phyloP scores from a whole-genome alignment of 2,797 vertebrate genomes.

The Pseudochromis fuscus region DNA sequence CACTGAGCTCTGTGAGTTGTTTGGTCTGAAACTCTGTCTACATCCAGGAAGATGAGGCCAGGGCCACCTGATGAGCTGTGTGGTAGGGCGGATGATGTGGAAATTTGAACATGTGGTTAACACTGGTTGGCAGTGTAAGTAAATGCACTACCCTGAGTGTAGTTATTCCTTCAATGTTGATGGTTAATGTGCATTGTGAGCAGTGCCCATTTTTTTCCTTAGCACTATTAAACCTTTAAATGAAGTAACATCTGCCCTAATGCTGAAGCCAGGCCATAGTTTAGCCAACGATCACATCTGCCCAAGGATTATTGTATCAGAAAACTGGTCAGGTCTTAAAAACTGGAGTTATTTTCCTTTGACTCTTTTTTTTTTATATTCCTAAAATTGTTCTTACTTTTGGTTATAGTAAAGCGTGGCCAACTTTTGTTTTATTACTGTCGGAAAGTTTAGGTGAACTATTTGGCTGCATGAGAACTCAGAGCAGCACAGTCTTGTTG shows the following conservation, averaged over 20 bases:
- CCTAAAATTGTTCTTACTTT: not conserved
- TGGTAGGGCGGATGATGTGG: not conserved
- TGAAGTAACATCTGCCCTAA: not conserved
- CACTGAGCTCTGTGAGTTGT: too few species aligned
- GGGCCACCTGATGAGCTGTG: not conserved
- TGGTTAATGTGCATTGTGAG: not conserved
- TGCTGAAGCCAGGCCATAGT: not conserved
- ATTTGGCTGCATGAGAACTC: not conserved
- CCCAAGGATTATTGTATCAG: too few species aligned
- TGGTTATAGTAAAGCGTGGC: not conserved
- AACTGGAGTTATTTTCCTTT: too few species aligned
- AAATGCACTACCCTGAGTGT: not conserved
- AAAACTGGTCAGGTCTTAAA: too few species aligned
- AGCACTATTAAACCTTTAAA: not conserved
- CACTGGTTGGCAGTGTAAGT: not conserved
- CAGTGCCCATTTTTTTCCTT: not conserved
- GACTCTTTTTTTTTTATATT: not conserved
- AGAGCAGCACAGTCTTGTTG: slow-evolving; percentile 12
- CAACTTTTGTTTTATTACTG: slow-evolving; percentile 3
- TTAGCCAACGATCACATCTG: not conserved
- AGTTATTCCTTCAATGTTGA: not conserved
- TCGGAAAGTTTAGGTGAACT: not conserved
- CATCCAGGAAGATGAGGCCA: too few species aligned
- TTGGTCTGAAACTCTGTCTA: too few species aligned
- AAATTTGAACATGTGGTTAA: not conserved